phyloP scores from a whole-genome alignment of 2,888 invertebrate genomes.

The Empis livida region DNA sequence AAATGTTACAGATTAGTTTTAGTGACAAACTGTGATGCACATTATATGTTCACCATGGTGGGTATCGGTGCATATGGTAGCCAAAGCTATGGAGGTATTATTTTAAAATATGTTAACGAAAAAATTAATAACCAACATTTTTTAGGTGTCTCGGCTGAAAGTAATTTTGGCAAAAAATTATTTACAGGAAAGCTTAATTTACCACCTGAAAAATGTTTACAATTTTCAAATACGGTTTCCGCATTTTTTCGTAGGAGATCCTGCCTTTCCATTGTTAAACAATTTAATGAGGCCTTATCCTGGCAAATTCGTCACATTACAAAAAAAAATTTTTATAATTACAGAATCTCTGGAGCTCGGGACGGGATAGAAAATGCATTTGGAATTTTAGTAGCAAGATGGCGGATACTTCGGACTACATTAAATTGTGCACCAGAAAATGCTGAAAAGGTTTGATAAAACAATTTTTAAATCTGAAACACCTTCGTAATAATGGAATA shows the following conservation, averaged over 20 bases:
- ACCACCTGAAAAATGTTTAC: neutral
- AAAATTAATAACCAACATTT: too few species aligned
- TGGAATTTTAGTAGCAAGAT: conserved; percentile 10
- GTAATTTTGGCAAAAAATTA: conserved; percentile 3
- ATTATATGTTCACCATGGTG: conserved; percentile 13
- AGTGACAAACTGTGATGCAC: conserved; percentile 11
- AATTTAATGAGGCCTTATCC: conserved; percentile 5
- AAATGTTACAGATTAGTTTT: conserved; percentile 13
- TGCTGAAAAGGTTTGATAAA: neutral
- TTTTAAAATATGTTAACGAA: too few species aligned
- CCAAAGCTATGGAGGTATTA: conserved; percentile 9
- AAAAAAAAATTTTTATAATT: conserved; percentile 5
- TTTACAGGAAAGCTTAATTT: neutral
- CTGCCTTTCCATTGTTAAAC: conserved; percentile 11
- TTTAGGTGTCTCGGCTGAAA: neutral
- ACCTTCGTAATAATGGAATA: neutral
- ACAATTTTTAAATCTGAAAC: too few species aligned
- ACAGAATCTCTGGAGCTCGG: conserved; percentile 11
- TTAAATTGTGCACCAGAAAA: neutral
- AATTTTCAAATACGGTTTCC: neutral
- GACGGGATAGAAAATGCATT: conserved; percentile 9
- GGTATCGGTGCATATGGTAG: conserved; percentile 13
- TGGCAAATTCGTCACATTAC: neutral
- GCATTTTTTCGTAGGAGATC: conserved; percentile 9
- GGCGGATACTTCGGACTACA: neutral